Evolutionary conservation across 2,113 vertebrate genomes (phyloP).

Genomic region (Pseudorasbora parva): DNA sequence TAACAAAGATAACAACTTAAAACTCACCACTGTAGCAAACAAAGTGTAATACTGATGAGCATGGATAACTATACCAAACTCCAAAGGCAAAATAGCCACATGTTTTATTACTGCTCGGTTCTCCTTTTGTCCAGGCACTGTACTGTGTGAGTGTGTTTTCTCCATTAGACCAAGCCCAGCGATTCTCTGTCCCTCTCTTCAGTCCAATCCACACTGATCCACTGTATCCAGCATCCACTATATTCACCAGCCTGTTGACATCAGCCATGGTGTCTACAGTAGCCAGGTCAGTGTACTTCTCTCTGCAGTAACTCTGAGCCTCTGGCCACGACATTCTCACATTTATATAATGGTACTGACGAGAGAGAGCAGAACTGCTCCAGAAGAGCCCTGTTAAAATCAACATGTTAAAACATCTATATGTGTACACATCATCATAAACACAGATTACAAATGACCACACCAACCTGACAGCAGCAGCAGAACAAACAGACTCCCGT

Average conservation of each 20-base stretch:
- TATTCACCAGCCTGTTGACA: neutral
- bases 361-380: neutral
- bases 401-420: neutral
- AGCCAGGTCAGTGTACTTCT: conserved; percentile 35
- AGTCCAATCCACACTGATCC: conserved; percentile 53
- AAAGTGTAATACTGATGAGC: too few species aligned
- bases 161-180: conserved; percentile 46
- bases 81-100: too few species aligned
- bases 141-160: neutral
- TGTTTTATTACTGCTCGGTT: too few species aligned
- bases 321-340: conserved; percentile 27
- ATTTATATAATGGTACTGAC: conserved; percentile 17
- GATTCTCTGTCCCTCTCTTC: neutral
- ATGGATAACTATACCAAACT: too few species aligned
- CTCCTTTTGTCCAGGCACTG: too few species aligned
- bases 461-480: conserved; percentile 15
- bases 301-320: conserved; percentile 51
- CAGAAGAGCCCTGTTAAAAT: neutral
- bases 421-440: neutral
- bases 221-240: conserved; percentile 27
- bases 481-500: neutral
- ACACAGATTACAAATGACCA: neutral
- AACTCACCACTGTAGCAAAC: too few species aligned
- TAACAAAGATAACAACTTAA: too few species aligned
- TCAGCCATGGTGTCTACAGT: conserved; percentile 14